Conservation (phyloP, 2,888 invertebrate species). For the Lasioglossum figueresi region DNA sequence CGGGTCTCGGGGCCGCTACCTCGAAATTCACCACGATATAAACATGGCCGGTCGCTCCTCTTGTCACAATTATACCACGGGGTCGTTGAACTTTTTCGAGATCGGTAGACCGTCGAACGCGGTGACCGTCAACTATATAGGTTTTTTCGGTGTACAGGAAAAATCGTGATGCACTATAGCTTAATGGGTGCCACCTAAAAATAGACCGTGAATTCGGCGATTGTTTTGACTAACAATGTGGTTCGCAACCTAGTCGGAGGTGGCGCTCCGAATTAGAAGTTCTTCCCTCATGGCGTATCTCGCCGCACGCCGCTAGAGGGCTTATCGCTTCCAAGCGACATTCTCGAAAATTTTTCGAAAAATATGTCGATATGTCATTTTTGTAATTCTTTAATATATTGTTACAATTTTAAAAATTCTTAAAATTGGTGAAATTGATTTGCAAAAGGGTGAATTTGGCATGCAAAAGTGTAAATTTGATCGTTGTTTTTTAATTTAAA, state of each 20-base stretch:
- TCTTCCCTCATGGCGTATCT: not conserved
- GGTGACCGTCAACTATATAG: constrained; percentile 43
- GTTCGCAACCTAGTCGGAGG: constrained; percentile 75
- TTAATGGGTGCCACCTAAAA: constrained; percentile 66
- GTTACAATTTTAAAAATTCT: no score
- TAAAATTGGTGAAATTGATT: no score
- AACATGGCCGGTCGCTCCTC: constrained; percentile 82
- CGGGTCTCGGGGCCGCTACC: constrained; percentile 68
- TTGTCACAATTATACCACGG: constrained; percentile 78
- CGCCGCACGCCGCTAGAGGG: constrained; percentile 8
- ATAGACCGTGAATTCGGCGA: constrained; percentile 73
- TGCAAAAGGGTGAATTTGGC: no score
- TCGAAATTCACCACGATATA: constrained; percentile 80
- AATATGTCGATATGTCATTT: not conserved
- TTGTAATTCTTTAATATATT: not conserved
- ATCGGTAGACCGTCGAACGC: constrained; percentile 34
- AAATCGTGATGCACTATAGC: constrained; percentile 59
- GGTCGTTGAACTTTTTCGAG: constrained; percentile 81
- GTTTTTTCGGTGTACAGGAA: constrained; percentile 64
- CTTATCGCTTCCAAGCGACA: not conserved
- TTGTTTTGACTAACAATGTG: constrained; percentile 77
- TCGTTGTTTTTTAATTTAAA: no score
- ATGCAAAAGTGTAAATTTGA: no score
- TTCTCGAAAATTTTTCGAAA: not conserved
- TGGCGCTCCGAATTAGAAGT: constrained; percentile 56